phyloP scores from a whole-genome alignment of 2,797 vertebrate genomes.

The Apogon hyalosoma region DNA sequence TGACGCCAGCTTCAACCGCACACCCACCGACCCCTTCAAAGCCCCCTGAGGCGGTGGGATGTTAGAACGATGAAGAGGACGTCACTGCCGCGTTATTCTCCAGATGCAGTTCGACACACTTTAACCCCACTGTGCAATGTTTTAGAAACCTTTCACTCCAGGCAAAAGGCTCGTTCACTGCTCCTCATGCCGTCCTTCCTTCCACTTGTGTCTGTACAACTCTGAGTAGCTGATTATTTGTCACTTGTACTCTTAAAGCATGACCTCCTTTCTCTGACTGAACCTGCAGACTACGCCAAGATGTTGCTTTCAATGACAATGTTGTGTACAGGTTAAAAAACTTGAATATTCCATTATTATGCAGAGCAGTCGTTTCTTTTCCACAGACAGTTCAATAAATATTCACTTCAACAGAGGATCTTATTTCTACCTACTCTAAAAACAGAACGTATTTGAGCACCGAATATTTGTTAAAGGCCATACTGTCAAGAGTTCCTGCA shows the following conservation, averaged over 20 bases:
- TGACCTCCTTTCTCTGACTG: not conserved
- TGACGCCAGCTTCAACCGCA: constrained; percentile 87
- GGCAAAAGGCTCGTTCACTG: not conserved
- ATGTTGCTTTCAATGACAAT: not conserved
- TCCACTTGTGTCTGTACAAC: not conserved
- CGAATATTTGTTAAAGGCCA: not conserved
- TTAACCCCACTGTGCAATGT: not conserved
- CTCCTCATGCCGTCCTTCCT: not conserved
- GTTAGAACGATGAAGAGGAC: not conserved
- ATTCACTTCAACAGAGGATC: not conserved
- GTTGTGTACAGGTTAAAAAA: not conserved
- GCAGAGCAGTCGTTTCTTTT: not conserved
- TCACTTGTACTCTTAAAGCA: too few relatives aligned
- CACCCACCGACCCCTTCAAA: constrained; percentile 82
- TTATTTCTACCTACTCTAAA: not conserved
- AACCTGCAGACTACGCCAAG: not conserved
- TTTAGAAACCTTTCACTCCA: not conserved
- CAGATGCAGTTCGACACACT: not conserved
- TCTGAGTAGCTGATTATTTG: not conserved
- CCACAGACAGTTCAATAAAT: not conserved
- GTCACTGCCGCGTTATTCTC: constrained; percentile 1
- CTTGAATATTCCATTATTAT: not conserved
- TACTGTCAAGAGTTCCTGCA: not conserved
- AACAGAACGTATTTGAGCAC: not conserved
- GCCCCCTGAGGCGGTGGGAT: constrained; percentile 48